These are phyloP conservation scores for Synanthedon andrenaeformis DNA, from an alignment of 2,888 invertebrate species.

Conservation along the genomic window DNA sequence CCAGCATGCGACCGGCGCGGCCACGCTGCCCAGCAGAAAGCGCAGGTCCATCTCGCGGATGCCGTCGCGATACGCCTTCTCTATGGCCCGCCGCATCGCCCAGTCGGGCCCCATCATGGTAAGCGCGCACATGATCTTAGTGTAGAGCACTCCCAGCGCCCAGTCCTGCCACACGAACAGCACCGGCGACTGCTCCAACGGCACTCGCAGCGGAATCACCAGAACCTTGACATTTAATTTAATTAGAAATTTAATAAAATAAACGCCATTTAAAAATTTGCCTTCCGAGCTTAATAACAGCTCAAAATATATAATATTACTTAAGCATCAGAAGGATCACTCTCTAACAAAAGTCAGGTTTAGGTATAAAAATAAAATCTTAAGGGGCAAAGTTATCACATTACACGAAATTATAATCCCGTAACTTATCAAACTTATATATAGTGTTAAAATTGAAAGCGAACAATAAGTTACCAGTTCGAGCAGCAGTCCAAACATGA, in stretches of 20 bases:
- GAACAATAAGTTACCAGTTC: constrained; percentile 73
- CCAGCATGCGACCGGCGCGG: constrained; percentile 89
- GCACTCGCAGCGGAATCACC: constrained; percentile 93
- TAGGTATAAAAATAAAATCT: too few relatives aligned
- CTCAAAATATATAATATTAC: too few relatives aligned
- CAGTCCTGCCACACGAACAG: constrained; percentile 95
- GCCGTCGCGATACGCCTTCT: constrained; percentile 93
- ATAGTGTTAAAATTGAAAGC: too few relatives aligned
- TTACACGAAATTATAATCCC: too few relatives aligned
- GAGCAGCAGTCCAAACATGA: constrained; percentile 90
- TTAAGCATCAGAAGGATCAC: too few relatives aligned
- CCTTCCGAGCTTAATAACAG: too few relatives aligned
- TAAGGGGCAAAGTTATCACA: too few relatives aligned
- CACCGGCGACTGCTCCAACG: constrained; percentile 90
- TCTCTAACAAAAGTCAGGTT: too few relatives aligned
- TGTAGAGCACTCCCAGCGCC: constrained; percentile 97
- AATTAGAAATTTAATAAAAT: neutral
- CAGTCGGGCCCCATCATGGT: constrained; percentile 99
- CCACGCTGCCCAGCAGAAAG: constrained; percentile 86
- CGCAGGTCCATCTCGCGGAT: constrained; percentile 91
- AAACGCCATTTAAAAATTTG: neutral
- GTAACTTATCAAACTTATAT: too few relatives aligned
- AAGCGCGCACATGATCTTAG: constrained; percentile 96
- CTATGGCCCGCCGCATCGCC: constrained; percentile 90
- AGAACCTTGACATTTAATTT: constrained; percentile 56